Conservation (phyloP, 2,797 vertebrate genomes). For the Parauchenoglanis ngamensis region DNA sequence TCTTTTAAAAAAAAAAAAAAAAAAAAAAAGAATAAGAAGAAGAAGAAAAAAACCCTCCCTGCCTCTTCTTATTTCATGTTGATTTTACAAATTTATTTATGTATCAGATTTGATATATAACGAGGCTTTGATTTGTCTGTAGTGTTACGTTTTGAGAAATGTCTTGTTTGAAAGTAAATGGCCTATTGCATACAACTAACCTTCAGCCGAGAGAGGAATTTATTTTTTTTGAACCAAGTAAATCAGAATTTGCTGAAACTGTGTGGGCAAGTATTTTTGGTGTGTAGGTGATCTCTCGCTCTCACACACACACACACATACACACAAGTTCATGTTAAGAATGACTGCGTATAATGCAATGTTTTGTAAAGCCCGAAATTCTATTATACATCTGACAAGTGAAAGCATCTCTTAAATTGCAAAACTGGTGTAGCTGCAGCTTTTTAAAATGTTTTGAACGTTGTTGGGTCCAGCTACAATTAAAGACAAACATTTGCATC, state of each 20-base stretch:
- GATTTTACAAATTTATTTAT: constrained; percentile 68
- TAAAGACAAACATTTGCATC: neutral
- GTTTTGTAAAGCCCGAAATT: neutral
- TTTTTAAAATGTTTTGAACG: neutral
- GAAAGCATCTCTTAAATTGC: neutral
- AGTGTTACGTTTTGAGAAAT: constrained; percentile 62
- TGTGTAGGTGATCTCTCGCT: neutral
- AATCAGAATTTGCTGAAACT: constrained; percentile 77
- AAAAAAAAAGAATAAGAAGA: too few species aligned
- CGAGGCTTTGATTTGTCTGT: constrained; percentile 63
- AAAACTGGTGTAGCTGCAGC: neutral
- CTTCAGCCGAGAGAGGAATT: constrained; percentile 63
- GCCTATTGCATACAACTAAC: constrained; percentile 66
- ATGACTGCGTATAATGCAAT: neutral
- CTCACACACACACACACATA: neutral
- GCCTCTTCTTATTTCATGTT: constrained; percentile 73
- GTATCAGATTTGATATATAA: constrained; percentile 68
- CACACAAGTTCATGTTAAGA: neutral
- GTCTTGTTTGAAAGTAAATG: constrained; percentile 66
- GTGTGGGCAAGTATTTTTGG: constrained; percentile 56
- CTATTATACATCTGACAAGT: neutral
- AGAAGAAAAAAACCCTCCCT: constrained; percentile 49
- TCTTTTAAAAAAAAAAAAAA: neutral
- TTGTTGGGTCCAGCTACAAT: neutral
- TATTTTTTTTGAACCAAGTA: constrained; percentile 77